Evolutionary conservation across 2,888 invertebrate species (phyloP).

Genomic region (Lasiommata megera): DNA sequence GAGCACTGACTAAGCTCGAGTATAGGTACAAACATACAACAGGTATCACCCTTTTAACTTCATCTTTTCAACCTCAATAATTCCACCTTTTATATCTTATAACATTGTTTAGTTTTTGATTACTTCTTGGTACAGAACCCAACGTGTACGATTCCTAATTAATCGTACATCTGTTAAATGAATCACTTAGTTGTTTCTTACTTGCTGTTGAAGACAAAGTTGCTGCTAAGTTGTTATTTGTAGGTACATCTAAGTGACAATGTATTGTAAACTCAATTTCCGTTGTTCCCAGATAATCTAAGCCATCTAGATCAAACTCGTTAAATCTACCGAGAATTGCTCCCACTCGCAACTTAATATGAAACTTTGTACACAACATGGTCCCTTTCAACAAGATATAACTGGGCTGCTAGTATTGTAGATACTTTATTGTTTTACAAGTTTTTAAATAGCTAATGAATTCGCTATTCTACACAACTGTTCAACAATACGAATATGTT

Average conservation of each 20-base stretch:
- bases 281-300: conserved; percentile 11
- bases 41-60: no score
- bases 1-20: no score
- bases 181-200: no score
- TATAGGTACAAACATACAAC: no score
- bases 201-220: neutral
- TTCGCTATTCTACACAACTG: no score
- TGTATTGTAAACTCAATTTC: conserved; percentile 3
- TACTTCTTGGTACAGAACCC: no score
- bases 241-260: neutral
- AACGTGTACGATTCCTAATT: no score
- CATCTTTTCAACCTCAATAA: no score
- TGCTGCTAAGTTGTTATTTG: neutral
- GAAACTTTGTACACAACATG: conserved; percentile 5
- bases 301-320: conserved; percentile 12
- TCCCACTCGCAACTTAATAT: conserved; percentile 12
- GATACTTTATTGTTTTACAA: neutral
- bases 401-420: neutral
- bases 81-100: no score
- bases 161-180: no score
- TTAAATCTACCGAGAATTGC: conserved; percentile 11
- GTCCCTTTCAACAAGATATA: conserved; percentile 5
- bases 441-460: neutral
- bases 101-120: no score
- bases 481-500: no score